Conservation (phyloP, 2,797 vertebrate species). For the Cuculus canorus region DNA sequence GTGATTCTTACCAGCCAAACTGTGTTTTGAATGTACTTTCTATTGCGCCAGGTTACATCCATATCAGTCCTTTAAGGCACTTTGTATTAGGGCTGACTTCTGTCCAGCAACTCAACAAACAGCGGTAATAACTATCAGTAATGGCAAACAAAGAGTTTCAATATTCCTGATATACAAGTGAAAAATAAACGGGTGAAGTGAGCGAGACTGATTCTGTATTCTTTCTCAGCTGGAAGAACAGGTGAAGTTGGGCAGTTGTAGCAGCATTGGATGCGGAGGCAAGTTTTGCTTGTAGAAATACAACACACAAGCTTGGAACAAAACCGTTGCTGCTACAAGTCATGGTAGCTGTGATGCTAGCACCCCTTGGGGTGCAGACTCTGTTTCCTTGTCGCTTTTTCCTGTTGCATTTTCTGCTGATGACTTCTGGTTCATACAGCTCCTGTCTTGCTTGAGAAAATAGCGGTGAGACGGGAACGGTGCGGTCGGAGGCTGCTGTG, state of each 20-base stretch:
- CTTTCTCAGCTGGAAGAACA: neutral
- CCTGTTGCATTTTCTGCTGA: neutral
- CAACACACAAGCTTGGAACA: neutral
- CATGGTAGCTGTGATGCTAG: neutral
- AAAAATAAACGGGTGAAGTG: neutral
- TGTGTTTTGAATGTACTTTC: neutral
- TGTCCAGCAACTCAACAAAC: neutral
- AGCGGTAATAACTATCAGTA: neutral
- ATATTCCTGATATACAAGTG: neutral
- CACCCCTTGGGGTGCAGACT: fast-evolving
- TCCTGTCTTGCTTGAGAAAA: neutral
- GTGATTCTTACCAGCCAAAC: neutral
- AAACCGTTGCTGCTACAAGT: neutral
- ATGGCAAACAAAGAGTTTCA: neutral
- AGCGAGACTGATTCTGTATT: neutral
- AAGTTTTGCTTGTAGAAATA: neutral
- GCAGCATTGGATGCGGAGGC: neutral
- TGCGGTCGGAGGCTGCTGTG: neutral
- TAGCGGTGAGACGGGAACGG: neutral
- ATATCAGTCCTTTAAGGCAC: neutral
- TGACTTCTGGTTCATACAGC: neutral
- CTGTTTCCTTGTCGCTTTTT: neutral
- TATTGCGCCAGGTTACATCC: neutral
- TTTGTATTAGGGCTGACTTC: fast-evolving
- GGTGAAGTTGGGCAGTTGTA: neutral